Conservation (phyloP, 2,113 vertebrate genomes). For the Eublepharis macularius region DNA sequence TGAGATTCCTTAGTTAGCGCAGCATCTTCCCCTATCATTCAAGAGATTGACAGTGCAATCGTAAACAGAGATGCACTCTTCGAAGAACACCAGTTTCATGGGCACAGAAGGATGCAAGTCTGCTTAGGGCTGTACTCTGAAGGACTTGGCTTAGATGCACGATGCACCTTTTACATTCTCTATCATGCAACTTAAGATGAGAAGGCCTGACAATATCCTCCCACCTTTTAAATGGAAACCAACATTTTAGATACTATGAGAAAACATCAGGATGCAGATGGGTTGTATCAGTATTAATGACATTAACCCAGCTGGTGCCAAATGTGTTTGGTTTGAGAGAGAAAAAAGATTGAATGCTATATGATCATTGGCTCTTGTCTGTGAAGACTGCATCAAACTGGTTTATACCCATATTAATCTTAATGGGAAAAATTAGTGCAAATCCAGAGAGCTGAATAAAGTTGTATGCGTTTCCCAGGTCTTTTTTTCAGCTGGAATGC, state of each 20-base stretch:
- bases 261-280: background rate
- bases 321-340: background rate
- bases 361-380: background rate
- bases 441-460: background rate
- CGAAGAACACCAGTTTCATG: too few relatives aligned
- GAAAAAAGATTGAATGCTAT: background rate
- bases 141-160: background rate
- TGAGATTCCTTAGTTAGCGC: background rate
- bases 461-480: background rate
- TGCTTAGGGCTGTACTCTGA: background rate
- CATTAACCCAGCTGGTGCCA: background rate
- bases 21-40: background rate
- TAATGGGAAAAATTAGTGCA: background rate
- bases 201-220: background rate
- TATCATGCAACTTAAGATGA: background rate
- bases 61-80: too few relatives aligned
- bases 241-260: background rate
- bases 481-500: too few relatives aligned
- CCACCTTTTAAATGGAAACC: background rate
- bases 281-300: background rate
- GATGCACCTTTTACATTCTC: background rate
- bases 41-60: too few relatives aligned
- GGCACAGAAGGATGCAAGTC: too few relatives aligned
- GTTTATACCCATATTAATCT: background rate
- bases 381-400: background rate